Percentiles rank a stretch among this genome's conserved stretches.
phyloP scores from a whole-genome alignment of 2,888 invertebrate genomes.

The Acanthosoma haemorrhoidale region DNA sequence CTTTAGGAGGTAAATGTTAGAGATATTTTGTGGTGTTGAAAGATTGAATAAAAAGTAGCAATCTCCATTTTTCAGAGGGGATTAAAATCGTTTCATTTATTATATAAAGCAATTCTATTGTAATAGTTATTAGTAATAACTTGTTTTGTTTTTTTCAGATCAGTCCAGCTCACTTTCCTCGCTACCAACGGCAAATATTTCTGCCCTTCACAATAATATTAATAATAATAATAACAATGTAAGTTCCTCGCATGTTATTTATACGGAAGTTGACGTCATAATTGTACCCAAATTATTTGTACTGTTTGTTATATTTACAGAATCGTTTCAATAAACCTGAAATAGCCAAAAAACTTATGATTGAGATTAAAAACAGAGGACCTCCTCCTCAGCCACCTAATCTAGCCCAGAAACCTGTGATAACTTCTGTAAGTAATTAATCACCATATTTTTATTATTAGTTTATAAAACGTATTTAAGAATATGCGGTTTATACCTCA shows the following conservation, averaged over 20 bases:
- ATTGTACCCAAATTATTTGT: no score
- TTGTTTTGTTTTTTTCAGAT: not conserved
- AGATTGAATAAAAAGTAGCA: no score
- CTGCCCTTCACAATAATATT: constrained; percentile 33
- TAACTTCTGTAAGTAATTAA: constrained; percentile 56
- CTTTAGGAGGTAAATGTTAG: no score
- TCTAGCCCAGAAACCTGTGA: constrained; percentile 57
- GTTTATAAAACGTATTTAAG: no score
- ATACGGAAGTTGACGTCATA: no score
- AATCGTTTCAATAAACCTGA: constrained; percentile 28
- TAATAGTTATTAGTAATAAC: not conserved
- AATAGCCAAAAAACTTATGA: constrained; percentile 40
- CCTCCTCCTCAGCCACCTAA: constrained; percentile 79
- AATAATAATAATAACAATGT: constrained; percentile 29
- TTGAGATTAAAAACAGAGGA: constrained; percentile 56
- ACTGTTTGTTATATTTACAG: constrained; percentile 33
- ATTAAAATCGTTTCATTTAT: no score
- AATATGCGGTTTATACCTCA: no score
- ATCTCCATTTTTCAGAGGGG: no score
- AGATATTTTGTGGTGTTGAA: no score
- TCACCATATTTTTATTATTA: no score
- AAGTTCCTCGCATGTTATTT: no score
- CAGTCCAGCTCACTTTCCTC: constrained; percentile 40
- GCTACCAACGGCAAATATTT: constrained; percentile 37
- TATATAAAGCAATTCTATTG: not conserved